Evolutionary conservation across 2,888 invertebrate species (phyloP).

Genomic region (Epirrita christyi): DNA sequence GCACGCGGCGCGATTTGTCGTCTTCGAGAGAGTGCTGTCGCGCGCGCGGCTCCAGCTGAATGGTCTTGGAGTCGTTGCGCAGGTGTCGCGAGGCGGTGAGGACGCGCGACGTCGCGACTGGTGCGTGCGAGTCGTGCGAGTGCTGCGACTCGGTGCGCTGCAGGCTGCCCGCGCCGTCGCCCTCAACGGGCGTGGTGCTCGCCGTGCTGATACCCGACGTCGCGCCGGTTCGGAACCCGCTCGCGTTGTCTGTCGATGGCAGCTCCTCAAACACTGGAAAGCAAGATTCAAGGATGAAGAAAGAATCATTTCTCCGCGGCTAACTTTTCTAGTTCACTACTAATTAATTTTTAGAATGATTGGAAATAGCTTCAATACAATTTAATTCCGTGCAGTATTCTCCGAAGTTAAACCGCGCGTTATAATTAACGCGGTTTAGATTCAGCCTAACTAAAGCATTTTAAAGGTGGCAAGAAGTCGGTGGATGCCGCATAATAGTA

Average conservation of each 20-base stretch:
- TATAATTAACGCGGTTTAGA: no score
- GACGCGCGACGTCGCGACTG: constrained; percentile 65
- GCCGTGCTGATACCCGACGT: constrained; percentile 73
- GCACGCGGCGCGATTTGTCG: constrained; percentile 45
- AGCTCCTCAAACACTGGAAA: constrained; percentile 90
- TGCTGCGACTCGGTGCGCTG: constrained; percentile 76
- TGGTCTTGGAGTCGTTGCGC: constrained; percentile 87
- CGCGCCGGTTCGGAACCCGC: constrained; percentile 72
- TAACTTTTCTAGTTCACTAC: no score
- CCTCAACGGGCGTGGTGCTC: constrained; percentile 68
- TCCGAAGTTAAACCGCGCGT: no score
- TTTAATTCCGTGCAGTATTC: no score
- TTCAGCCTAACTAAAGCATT: no score
- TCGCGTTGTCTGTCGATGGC: constrained; percentile 82
- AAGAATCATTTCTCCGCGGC: no score
- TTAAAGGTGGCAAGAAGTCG: no score
- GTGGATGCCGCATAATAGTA: no score
- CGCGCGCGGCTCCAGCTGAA: constrained; percentile 85
- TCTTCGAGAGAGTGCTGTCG: constrained; percentile 70
- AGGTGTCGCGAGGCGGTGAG: constrained; percentile 83
- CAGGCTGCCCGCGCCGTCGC: constrained; percentile 46
- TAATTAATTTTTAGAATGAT: no score
- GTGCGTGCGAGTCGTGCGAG: constrained; percentile 63
- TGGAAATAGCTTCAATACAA: no score
- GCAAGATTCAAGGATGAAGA: not conserved